Percentiles rank a stretch among this genome's conserved stretches.
These are phyloP conservation scores for Danionella cerebrum DNA, from an alignment of 2,113 vertebrate species.

Conservation along the genomic window DNA sequence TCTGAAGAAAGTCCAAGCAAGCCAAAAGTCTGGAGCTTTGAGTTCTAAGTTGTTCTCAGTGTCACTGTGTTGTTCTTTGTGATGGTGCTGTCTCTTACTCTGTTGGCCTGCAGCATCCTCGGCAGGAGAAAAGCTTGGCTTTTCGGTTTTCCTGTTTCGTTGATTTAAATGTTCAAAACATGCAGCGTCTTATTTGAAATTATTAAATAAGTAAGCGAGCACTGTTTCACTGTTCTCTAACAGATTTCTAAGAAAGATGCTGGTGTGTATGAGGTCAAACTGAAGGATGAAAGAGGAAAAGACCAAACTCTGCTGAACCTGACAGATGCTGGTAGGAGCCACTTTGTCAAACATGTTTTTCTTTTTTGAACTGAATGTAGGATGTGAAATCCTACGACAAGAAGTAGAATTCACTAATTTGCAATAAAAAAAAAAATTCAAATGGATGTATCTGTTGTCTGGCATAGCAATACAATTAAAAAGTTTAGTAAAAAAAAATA, in stretches of 20 bases:
- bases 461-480: not conserved
- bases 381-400: not conserved
- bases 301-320: constrained; percentile 80
- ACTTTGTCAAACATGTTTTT: not conserved
- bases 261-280: constrained; percentile 81
- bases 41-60: constrained; percentile 54
- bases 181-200: too few species aligned
- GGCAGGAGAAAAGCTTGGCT: constrained; percentile 61
- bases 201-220: too few species aligned
- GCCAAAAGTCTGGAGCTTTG: constrained; percentile 65
- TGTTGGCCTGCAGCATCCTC: constrained; percentile 55
- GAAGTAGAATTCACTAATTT: not conserved
- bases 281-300: constrained; percentile 88
- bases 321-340: constrained; percentile 74
- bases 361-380: not conserved
- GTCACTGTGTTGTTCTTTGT: constrained; percentile 32
- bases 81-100: constrained; percentile 35
- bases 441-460: not conserved
- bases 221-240: constrained; percentile 21
- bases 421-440: not conserved
- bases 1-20: constrained; percentile 48
- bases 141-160: constrained; percentile 51
- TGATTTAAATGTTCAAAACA: constrained; percentile 21
- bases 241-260: constrained; percentile 90
- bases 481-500: too few species aligned